Conservation (phyloP, 2,113 vertebrate genomes). For the Phalacrocorax carbo region DNA sequence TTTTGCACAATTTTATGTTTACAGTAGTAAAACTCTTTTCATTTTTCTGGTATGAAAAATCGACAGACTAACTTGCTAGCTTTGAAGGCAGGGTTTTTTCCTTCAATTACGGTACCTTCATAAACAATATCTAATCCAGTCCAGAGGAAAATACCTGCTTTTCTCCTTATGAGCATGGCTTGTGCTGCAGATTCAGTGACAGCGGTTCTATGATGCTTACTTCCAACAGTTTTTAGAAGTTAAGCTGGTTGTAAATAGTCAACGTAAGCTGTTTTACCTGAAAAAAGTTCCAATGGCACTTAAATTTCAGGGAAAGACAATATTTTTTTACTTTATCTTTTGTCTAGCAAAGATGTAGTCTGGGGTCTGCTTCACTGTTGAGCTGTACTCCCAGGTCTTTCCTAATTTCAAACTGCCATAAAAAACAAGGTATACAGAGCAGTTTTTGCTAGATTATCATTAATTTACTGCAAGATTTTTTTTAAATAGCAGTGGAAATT, state of each 20-base stretch:
- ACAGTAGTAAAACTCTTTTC: background rate
- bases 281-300: background rate
- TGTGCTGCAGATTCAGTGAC: background rate
- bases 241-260: background rate
- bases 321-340: background rate
- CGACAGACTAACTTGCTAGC: background rate
- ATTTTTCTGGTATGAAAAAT: background rate
- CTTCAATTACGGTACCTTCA: background rate
- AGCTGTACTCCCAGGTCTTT: background rate
- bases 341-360: background rate
- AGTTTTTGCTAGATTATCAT: background rate
- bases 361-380: background rate
- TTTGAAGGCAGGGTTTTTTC: background rate
- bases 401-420: background rate
- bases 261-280: background rate
- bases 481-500: background rate
- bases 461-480: background rate
- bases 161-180: background rate
- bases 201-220: background rate
- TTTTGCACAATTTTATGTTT: background rate
- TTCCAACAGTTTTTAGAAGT: background rate
- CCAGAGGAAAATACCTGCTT: background rate
- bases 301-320: background rate
- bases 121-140: background rate
- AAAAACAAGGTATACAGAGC: background rate